A percentile compares a stretch with the other conserved stretches of the same genome.
These are phyloP conservation scores for Plusia festucae DNA, from an alignment of 2,888 invertebrate species.

Conservation along the genomic window DNA sequence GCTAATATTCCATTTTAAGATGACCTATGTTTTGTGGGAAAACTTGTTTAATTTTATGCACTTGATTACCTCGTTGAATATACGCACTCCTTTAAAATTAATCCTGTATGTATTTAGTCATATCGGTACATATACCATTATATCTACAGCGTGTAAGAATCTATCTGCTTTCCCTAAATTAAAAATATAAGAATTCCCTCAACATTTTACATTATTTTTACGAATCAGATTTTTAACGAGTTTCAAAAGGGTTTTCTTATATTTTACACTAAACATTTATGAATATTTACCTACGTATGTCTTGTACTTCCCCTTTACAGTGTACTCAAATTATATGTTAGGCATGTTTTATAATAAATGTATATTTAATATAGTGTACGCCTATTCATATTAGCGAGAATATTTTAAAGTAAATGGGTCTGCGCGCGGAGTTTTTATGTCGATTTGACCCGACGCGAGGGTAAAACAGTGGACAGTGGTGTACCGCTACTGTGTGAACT, in stretches of 20 bases:
- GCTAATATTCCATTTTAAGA: too few relatives aligned
- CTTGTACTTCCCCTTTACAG: conserved; percentile 71
- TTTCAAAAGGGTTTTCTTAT: conserved; percentile 66
- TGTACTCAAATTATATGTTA: conserved; percentile 72
- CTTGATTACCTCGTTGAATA: too few relatives aligned
- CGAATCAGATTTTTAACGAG: conserved; percentile 20
- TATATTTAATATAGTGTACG: conserved; percentile 57
- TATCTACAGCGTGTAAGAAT: conserved; percentile 13
- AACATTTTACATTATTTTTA: conserved; percentile 30
- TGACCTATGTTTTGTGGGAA: too few relatives aligned
- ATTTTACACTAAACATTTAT: conserved; percentile 67
- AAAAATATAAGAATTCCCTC: conserved; percentile 69
- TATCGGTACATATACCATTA: too few relatives aligned
- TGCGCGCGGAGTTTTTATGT: too few relatives aligned
- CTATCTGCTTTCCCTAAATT: conserved; percentile 55
- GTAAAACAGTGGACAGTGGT: too few relatives aligned
- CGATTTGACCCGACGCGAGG: too few relatives aligned
- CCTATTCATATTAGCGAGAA: conserved; percentile 54
- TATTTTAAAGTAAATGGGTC: background rate
- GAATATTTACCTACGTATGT: conserved; percentile 69
- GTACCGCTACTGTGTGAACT: too few relatives aligned
- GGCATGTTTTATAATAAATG: conserved; percentile 69
- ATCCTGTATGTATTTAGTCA: too few relatives aligned
- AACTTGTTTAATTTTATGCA: too few relatives aligned
- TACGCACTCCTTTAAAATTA: too few relatives aligned